Conservation (phyloP, 2,113 vertebrate species). For the cat (Felis catus) region DNA sequence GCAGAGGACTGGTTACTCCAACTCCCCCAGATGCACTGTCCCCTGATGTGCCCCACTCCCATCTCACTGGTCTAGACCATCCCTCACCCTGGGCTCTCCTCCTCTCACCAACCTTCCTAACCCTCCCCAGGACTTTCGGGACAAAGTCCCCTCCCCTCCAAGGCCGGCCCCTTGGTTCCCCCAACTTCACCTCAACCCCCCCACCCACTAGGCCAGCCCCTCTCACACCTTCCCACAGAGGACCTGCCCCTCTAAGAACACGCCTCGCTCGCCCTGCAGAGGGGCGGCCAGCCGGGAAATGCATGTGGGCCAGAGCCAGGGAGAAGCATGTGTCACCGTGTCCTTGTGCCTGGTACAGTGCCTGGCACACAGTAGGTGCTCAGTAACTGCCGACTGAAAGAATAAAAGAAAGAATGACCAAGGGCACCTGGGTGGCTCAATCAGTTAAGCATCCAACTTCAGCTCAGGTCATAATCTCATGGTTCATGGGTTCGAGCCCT, state of each 20-base stretch:
- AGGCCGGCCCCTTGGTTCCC: neutral
- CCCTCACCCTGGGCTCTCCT: neutral
- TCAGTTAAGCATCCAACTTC: too few species aligned
- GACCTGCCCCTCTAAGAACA: neutral
- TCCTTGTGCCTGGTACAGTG: neutral
- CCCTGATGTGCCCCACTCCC: neutral
- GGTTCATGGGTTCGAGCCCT: too few species aligned
- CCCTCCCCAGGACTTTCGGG: neutral
- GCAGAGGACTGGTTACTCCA: neutral
- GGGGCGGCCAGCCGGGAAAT: neutral
- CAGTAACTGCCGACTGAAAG: neutral
- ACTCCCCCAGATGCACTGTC: neutral
- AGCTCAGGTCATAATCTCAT: too few species aligned
- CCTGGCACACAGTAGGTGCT: neutral
- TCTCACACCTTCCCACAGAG: neutral
- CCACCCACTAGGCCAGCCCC: neutral
- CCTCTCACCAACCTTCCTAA: neutral
- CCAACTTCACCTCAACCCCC: neutral
- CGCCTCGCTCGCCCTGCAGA: neutral
- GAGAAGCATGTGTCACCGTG: accelerated
- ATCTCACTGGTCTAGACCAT: neutral
- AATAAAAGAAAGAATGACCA: neutral
- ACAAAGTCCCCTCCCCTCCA: neutral
- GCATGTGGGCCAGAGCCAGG: neutral
- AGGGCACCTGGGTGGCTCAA: neutral